phyloP scores from a whole-genome alignment of 2,113 vertebrate species.

The Panthera leo region DNA sequence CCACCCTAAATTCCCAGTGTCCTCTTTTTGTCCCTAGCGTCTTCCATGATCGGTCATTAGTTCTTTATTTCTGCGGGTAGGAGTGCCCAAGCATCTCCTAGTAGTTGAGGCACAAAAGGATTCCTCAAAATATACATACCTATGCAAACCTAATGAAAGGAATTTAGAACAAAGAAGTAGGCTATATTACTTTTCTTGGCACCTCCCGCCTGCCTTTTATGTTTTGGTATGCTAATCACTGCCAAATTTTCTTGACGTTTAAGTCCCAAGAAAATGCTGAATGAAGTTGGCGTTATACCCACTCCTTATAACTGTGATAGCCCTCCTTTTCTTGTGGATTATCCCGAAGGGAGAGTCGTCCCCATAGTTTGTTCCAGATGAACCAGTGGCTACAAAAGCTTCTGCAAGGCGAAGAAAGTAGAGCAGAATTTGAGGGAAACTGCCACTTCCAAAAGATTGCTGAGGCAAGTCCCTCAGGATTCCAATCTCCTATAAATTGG shows the following conservation, averaged over 20 bases:
- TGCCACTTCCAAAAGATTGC: conserved; percentile 9
- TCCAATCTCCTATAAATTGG: not conserved
- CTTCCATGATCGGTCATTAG: not conserved
- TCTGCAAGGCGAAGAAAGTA: not conserved
- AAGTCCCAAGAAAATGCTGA: conserved; percentile 53
- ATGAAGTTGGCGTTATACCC: not conserved
- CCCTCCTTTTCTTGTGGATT: not conserved
- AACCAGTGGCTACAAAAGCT: not conserved
- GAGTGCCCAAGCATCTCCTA: not conserved
- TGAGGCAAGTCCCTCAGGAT: not conserved
- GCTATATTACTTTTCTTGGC: not conserved
- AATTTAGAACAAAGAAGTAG: not conserved
- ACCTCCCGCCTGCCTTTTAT: not conserved
- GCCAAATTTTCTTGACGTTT: conserved; percentile 52
- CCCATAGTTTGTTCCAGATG: not conserved
- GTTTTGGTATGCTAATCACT: conserved; percentile 1
- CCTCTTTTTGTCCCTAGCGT: not conserved
- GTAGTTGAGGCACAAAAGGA: not conserved
- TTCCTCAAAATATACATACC: not conserved
- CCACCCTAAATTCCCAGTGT: not conserved
- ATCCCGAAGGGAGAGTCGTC: not conserved
- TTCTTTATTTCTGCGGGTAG: too few relatives aligned
- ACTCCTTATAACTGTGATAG: not conserved
- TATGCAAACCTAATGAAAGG: not conserved
- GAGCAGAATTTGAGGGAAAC: not conserved